These are phyloP conservation scores for Mythimna albipuncta DNA, from an alignment of 2,888 invertebrate genomes.

Conservation along the genomic window DNA sequence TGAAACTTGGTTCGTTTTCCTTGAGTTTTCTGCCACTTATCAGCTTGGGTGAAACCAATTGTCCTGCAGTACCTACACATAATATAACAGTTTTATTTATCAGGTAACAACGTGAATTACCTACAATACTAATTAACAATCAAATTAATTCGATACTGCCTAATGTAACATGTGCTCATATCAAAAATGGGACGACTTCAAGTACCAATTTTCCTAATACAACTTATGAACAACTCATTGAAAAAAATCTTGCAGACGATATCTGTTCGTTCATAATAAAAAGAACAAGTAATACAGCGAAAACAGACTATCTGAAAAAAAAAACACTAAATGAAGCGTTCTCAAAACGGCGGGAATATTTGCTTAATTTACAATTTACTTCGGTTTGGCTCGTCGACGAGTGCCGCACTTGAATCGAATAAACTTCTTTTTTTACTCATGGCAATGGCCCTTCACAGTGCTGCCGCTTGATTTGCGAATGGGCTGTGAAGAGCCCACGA, in stretches of 20 bases:
- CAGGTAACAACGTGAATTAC: background rate
- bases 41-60: background rate
- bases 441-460: slow-evolving; percentile 69
- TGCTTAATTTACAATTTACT: slow-evolving; percentile 55
- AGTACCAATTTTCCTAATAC: background rate
- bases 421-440: slow-evolving; percentile 53
- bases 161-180: background rate
- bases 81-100: background rate
- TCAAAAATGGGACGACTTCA: background rate
- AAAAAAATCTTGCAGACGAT: background rate
- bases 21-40: background rate
- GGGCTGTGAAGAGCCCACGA: slow-evolving; percentile 69
- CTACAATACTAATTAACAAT: slow-evolving; percentile 1
- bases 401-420: slow-evolving; percentile 55
- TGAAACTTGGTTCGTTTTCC: background rate
- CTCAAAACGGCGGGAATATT: slow-evolving; percentile 39
- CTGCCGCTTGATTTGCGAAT: slow-evolving; percentile 75
- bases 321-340: slow-evolving; percentile 13
- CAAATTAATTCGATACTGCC: background rate
- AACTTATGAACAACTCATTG: slow-evolving; percentile 8
- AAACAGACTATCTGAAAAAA: slow-evolving; percentile 24
- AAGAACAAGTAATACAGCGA: slow-evolving; percentile 13
- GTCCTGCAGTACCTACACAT: background rate
- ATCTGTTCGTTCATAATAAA: background rate
- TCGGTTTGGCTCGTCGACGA: slow-evolving; percentile 24